phyloP scores from a whole-genome alignment of 2,888 invertebrate genomes.

The Portevinia maculata region DNA sequence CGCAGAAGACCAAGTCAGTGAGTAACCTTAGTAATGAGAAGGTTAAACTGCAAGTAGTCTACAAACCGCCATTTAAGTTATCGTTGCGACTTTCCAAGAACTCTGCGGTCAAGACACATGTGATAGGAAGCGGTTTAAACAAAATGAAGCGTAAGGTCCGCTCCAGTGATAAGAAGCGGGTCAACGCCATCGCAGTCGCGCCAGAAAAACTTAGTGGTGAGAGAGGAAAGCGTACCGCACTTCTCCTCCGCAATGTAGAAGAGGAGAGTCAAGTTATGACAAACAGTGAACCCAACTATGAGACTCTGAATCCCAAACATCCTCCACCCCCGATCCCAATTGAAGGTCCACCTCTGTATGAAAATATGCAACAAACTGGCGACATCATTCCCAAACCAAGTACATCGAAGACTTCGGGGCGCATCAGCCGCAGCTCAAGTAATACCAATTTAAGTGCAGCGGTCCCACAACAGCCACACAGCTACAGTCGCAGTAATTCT shows the following conservation, averaged over 20 bases:
- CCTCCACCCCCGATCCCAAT: constrained; percentile 70
- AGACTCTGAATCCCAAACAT: constrained; percentile 80
- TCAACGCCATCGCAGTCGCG: constrained; percentile 74
- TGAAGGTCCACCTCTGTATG: constrained; percentile 76
- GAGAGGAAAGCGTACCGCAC: constrained; percentile 79
- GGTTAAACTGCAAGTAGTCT: constrained; percentile 92
- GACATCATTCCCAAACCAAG: constrained; percentile 63
- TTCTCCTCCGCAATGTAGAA: constrained; percentile 79
- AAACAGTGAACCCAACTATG: constrained; percentile 81
- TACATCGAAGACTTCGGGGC: constrained; percentile 75
- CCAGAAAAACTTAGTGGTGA: constrained; percentile 72
- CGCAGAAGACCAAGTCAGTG: constrained; percentile 88
- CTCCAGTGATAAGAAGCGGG: constrained; percentile 75
- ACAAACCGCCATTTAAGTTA: constrained; percentile 94
- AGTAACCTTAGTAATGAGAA: constrained; percentile 88
- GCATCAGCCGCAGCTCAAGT: constrained; percentile 79
- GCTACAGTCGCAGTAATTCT: constrained; percentile 80
- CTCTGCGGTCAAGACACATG: constrained; percentile 82
- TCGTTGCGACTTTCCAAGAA: constrained; percentile 88
- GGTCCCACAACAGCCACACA: constrained; percentile 75
- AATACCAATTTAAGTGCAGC: constrained; percentile 75
- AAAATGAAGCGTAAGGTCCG: constrained; percentile 78
- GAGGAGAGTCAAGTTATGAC: constrained; percentile 81
- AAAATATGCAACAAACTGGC: constrained; percentile 75
- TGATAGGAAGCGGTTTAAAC: constrained; percentile 78